Percentiles rank a stretch among this genome's conserved stretches.
These are phyloP conservation scores for Orthosia gracilis DNA, from an alignment of 2,888 invertebrate genomes.

Conservation along the genomic window DNA sequence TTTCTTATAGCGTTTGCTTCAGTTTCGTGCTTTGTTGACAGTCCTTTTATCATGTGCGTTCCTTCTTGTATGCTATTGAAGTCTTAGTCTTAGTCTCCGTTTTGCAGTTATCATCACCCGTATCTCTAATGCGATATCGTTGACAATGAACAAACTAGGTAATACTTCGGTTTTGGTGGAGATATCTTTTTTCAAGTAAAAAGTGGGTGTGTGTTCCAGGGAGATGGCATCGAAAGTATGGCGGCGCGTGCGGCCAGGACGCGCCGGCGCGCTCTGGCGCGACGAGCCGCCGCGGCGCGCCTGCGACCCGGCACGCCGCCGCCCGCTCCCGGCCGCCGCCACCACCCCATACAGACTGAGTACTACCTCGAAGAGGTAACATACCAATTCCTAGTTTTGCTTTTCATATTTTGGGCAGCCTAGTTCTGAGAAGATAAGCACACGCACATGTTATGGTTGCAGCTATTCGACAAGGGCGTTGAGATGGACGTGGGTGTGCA, in stretches of 20 bases:
- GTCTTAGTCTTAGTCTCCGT: neutral
- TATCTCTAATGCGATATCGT: neutral
- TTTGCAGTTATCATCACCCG: neutral
- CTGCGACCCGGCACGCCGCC: constrained; percentile 93
- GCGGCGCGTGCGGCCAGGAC: constrained; percentile 86
- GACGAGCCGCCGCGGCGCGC: constrained; percentile 94
- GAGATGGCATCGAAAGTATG: constrained; percentile 85
- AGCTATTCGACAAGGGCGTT: constrained; percentile 94
- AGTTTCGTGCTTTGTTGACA: too few species aligned
- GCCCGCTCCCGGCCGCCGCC: constrained; percentile 95
- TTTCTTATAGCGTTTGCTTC: too few species aligned
- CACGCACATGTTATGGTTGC: constrained; percentile 39
- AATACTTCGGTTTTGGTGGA: neutral
- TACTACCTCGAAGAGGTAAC: constrained; percentile 96
- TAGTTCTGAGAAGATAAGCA: neutral
- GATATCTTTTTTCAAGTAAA: neutral
- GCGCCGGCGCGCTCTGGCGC: constrained; percentile 93
- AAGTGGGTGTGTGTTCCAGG: constrained; percentile 69
- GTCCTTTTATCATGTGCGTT: neutral
- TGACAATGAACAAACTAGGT: too few species aligned
- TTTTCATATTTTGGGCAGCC: neutral
- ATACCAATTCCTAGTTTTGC: neutral
- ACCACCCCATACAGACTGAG: constrained; percentile 97
- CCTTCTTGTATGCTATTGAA: neutral
- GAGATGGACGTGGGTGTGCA: constrained; percentile 95